Evolutionary conservation across 2,888 invertebrate genomes (phyloP).

Genomic region (Sarcophaga caerulescens): DNA sequence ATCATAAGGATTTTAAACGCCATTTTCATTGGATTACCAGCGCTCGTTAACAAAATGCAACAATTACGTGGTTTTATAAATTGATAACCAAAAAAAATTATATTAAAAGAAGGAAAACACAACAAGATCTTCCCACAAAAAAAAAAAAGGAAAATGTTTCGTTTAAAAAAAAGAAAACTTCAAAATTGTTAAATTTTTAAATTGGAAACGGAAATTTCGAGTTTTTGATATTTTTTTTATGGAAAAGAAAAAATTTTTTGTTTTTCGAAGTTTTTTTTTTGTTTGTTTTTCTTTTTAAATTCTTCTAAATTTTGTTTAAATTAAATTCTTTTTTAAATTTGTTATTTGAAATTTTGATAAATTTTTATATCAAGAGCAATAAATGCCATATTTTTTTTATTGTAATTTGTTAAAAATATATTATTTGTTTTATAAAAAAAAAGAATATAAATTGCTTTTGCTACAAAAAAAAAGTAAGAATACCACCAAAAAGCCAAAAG

Average conservation of each 20-base stretch:
- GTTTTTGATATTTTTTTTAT: constrained; percentile 30
- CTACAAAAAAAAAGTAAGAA: constrained; percentile 30
- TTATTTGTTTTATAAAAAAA: constrained; percentile 44
- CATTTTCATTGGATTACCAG: constrained; percentile 25
- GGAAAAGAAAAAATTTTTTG: not conserved
- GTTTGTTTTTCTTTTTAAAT: not conserved
- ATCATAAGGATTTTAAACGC: constrained; percentile 26
- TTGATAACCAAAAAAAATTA: not conserved
- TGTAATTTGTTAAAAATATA: constrained; percentile 28
- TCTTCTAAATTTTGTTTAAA: constrained; percentile 17
- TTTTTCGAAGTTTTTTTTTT: not conserved
- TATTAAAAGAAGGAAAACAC: constrained; percentile 8
- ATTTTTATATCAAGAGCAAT: constrained; percentile 26
- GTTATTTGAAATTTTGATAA: constrained; percentile 13
- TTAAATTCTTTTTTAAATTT: constrained; percentile 38
- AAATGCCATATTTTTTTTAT: constrained; percentile 48
- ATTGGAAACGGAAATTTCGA: constrained; percentile 22
- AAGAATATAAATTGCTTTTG: constrained; percentile 47
- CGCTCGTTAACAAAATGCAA: constrained; percentile 45
- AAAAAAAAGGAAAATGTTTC: constrained; percentile 42
- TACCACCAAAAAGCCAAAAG: constrained; percentile 59
- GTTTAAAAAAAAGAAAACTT: constrained; percentile 46
- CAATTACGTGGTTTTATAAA: constrained; percentile 48
- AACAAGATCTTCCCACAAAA: not conserved
- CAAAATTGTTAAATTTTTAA: constrained; percentile 45